Evolutionary conservation across 1,140 invertebrate genomes (phyloP).

Genomic region (Lordiphosa collinella): DNA sequence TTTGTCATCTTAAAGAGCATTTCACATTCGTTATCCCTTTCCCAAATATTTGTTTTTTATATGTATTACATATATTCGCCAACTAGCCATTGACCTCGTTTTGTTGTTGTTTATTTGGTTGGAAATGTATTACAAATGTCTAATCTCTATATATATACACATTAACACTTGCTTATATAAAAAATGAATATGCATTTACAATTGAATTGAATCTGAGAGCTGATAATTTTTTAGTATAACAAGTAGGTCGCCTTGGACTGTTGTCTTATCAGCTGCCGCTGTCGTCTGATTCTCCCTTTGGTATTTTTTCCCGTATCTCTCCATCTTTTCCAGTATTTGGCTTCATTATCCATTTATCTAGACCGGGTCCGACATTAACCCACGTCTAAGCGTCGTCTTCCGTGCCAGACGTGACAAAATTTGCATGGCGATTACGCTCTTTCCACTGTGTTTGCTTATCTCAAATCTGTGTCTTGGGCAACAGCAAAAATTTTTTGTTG

Average conservation of each 20-base stretch:
- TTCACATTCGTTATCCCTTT: conserved; percentile 5
- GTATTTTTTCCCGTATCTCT: background rate
- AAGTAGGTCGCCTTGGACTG: conserved; percentile 31
- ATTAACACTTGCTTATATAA: background rate
- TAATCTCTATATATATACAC: conserved; percentile 27
- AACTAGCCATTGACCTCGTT: conserved; percentile 64
- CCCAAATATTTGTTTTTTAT: conserved; percentile 6
- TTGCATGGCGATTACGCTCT: conserved; percentile 58
- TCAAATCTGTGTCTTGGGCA: conserved; percentile 28
- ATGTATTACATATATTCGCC: conserved; percentile 38
- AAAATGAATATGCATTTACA: conserved; percentile 21
- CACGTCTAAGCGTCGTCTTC: conserved; percentile 71
- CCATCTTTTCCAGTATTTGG: background rate
- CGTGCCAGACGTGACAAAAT: conserved; percentile 68
- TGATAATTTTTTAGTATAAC: conserved; percentile 39
- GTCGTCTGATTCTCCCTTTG: conserved; percentile 3
- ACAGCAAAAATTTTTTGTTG: conserved; percentile 16
- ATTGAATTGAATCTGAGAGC: conserved; percentile 35
- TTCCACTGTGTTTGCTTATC: conserved; percentile 17
- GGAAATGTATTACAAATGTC: conserved; percentile 39
- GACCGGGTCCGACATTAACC: conserved; percentile 48
- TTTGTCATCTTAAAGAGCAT: conserved; percentile 14
- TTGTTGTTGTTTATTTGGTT: conserved; percentile 28
- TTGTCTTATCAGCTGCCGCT: conserved; percentile 29
- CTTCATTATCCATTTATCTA: conserved; percentile 54